Base-by-base conservation (phyloP, 1,140 invertebrate species). In the Cyrtorhinus lividipennis region DNA sequence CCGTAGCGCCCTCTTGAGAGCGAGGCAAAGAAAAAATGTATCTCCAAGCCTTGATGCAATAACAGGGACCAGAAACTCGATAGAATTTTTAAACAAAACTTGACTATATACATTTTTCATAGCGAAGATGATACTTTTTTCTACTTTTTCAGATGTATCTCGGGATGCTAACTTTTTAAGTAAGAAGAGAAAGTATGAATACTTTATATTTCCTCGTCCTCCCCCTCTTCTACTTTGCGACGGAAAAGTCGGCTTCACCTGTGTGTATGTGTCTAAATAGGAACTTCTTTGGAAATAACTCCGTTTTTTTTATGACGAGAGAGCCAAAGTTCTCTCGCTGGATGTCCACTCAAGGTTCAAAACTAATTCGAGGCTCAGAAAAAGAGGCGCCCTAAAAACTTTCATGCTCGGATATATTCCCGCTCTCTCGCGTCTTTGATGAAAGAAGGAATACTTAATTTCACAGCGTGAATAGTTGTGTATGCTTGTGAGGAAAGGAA, bases 41-140 rank as follows among this genome's bases (percentile, higher is more conserved):
- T 48, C 58, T 59, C 63, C 57, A 60, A 63, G 62, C 48, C 58
- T 61, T 68, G 66, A 67, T 67, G 65, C 62, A 68, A 68, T 68
- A 68, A 68, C 59, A 62, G 62, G 48, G 53, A 48, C 53, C 59
- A 67, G 62, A 57, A 66, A 67, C 63, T 67, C 65, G 66, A 67
- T 67, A 67, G 66, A 67, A 66, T 67, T 67, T 67, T 65, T 66
- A 67, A 63, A 65, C 64, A 67, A 67, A 67, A 67, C 66, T 67
- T 67, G 65, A 64, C 59, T 64, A 62, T 64, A 67, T 67, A 67
- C 66, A 67, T 67, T 64, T 67, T 67, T 67, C 66, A 67, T 67
- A 66, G 59, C 57, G 57, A 48, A 67, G 63, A 59, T 65, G 26
- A 59, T 66, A 61, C 60, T 66, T 60, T 61, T 59, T 25, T 61